phyloP scores from a whole-genome alignment of 1,140 invertebrate genomes.

The Drosophila mojavensis region DNA sequence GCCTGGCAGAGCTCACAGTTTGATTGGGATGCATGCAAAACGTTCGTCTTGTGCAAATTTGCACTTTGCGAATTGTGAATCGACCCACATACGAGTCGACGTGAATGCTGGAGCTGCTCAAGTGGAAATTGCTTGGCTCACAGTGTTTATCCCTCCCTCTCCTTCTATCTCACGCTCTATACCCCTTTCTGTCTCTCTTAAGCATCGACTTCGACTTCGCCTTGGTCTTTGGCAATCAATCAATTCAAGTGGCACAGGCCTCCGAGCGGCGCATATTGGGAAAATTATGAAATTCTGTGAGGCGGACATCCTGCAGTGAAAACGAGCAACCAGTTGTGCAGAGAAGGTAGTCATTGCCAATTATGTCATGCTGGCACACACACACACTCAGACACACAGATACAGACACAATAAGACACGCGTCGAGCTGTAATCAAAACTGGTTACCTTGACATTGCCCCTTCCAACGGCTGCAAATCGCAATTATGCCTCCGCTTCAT shows the following conservation, averaged over 20 bases:
- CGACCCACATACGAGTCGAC: conserved; percentile 19
- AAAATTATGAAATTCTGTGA: conserved; percentile 72
- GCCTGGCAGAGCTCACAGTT: conserved; percentile 10
- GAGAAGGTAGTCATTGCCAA: conserved; percentile 24
- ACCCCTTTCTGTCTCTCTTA: too few relatives aligned
- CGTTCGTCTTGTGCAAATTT: conserved; percentile 36
- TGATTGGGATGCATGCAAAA: conserved; percentile 41
- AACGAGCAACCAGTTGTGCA: conserved; percentile 6
- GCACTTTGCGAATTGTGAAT: conserved; percentile 32
- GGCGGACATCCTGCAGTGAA: conserved; percentile 62
- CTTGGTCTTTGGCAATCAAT: conserved; percentile 63
- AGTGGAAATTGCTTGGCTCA: conserved; percentile 42
- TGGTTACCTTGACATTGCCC: conserved; percentile 78
- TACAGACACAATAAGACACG: conserved; percentile 12
- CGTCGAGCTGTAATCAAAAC: conserved; percentile 65
- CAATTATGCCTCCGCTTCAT: conserved; percentile 13
- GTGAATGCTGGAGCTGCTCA: conserved; percentile 17
- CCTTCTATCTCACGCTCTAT: conserved; percentile 30
- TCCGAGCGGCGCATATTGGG: conserved; percentile 21
- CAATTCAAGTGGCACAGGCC: conserved; percentile 62
- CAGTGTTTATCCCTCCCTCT: not conserved
- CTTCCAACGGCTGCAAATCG: conserved; percentile 5
- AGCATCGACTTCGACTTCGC: conserved; percentile 24
- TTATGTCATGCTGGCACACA: conserved; percentile 27
- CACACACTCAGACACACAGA: not conserved